phyloP scores from a whole-genome alignment of 1,140 invertebrate genomes.

The Drosophila funebris region DNA sequence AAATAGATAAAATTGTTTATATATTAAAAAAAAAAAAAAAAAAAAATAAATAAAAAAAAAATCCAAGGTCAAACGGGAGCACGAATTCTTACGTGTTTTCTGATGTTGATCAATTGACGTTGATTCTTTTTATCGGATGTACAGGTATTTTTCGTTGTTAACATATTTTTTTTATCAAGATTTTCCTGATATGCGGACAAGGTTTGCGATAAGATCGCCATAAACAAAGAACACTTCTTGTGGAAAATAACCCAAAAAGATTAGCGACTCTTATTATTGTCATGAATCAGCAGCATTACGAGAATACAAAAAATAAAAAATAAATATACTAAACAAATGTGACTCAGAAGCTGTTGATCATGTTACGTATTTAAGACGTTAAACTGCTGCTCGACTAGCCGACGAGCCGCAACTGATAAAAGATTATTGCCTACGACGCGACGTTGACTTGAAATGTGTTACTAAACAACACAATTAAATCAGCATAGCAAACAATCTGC shows the following conservation, averaged over 20 bases:
- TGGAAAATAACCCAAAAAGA: constrained; percentile 27
- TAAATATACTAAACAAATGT: not conserved
- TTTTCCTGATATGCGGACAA: not conserved
- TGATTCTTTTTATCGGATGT: not conserved
- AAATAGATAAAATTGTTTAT: constrained; percentile 33
- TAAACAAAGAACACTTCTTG: not conserved
- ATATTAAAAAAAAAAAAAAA: not conserved
- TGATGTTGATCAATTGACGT: constrained; percentile 5
- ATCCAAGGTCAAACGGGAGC: not conserved
- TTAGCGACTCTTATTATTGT: not conserved
- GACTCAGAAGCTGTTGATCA: not conserved
- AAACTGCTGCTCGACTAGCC: not conserved
- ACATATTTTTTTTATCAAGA: not conserved
- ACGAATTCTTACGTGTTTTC: not conserved
- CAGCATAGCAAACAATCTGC: too few species aligned
- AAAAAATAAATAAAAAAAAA: not conserved
- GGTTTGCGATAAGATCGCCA: constrained; percentile 16
- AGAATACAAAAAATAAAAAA: too few species aligned
- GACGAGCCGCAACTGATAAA: not conserved
- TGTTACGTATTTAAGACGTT: not conserved
- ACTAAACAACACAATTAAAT: too few species aligned
- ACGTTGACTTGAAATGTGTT: too few species aligned
- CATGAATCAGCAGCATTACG: not conserved
- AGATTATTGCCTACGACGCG: not conserved
- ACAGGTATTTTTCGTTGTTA: not conserved